phyloP scores from a whole-genome alignment of 2,888 invertebrate genomes.

The Geotrupes spiniger region DNA sequence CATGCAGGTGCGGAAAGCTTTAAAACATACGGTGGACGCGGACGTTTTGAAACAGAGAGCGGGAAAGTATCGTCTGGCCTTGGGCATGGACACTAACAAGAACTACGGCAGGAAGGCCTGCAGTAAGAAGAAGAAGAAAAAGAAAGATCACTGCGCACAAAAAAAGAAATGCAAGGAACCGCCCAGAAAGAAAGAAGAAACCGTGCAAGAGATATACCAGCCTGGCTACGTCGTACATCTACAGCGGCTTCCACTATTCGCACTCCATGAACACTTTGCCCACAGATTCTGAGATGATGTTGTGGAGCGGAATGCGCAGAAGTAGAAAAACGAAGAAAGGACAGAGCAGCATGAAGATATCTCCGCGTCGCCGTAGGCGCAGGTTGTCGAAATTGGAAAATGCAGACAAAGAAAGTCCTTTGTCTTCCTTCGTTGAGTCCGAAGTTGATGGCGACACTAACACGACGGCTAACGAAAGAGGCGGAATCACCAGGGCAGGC shows the following conservation, averaged over 20 bases:
- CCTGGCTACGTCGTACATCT: too few species aligned
- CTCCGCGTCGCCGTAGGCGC: background rate
- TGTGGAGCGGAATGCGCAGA: background rate
- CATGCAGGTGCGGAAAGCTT: conserved; percentile 21
- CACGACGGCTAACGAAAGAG: background rate
- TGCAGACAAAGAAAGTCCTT: conserved; percentile 3
- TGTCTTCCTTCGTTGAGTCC: too few species aligned
- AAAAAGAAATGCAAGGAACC: background rate
- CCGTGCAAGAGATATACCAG: background rate
- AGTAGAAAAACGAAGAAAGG: background rate
- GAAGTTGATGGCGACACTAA: background rate
- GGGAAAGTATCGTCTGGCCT: conserved; percentile 20
- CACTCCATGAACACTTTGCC: too few species aligned
- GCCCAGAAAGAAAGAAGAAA: background rate
- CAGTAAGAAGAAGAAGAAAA: background rate
- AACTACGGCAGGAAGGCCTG: background rate
- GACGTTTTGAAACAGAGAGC: conserved; percentile 24
- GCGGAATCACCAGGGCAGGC: background rate
- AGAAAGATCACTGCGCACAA: too few species aligned
- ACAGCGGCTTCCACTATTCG: too few species aligned
- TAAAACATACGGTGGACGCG: conserved; percentile 24
- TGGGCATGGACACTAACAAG: background rate
- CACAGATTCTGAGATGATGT: too few species aligned
- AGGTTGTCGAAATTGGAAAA: background rate
- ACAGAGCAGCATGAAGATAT: too few species aligned